Percentiles rank a stretch among this genome's conserved stretches.
These are phyloP conservation scores for Marisa cornuarietis DNA, from an alignment of 1,140 invertebrate species.

Conservation along the genomic window DNA sequence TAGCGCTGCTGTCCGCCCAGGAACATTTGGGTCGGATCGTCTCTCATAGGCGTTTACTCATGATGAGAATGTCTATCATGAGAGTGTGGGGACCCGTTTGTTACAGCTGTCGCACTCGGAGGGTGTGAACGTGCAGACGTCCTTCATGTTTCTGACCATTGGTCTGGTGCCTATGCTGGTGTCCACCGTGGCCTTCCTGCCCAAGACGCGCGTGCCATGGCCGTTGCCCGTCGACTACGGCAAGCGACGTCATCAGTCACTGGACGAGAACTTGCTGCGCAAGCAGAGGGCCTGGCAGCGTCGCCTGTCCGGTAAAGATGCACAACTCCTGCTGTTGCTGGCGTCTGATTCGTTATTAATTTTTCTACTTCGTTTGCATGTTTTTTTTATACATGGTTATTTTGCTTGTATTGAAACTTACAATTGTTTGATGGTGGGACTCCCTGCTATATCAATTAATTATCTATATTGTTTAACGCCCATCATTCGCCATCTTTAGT, in stretches of 20 bases:
- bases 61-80: neutral
- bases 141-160: slow-evolving; percentile 59
- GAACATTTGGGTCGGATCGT: too few species aligned
- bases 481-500: too few species aligned
- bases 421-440: neutral
- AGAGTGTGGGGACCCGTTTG: too few species aligned
- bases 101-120: slow-evolving; percentile 36
- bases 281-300: slow-evolving; percentile 42
- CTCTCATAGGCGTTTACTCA: neutral
- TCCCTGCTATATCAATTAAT: too few species aligned
- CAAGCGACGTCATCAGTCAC: slow-evolving; percentile 35
- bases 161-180: slow-evolving; percentile 54
- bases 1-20: too few species aligned
- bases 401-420: slow-evolving; percentile 9
- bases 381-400: slow-evolving; percentile 4
- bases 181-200: slow-evolving; percentile 56
- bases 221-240: slow-evolving; percentile 51
- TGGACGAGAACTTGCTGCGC: slow-evolving; percentile 38
- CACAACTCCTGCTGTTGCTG: neutral
- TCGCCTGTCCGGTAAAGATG: slow-evolving; percentile 33
- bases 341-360: neutral
- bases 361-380: neutral
- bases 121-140: slow-evolving; percentile 49
- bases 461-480: too few species aligned
- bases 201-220: slow-evolving; percentile 55